These are phyloP conservation scores for Diadromus collaris DNA, from an alignment of 2,888 invertebrate species.

Conservation along the genomic window DNA sequence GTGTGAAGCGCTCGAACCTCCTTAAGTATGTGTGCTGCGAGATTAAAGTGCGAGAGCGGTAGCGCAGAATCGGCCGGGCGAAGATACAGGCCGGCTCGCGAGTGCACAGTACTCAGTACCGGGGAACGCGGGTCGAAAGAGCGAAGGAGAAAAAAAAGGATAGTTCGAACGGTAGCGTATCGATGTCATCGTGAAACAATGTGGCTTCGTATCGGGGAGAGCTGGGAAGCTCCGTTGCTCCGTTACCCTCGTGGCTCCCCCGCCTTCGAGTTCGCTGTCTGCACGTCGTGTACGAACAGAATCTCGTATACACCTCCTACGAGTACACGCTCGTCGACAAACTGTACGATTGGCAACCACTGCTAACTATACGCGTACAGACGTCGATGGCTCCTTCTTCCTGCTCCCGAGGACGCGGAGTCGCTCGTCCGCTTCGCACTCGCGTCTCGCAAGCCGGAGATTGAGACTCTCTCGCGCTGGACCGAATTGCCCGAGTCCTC, in stretches of 20 bases:
- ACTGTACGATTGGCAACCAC: conserved; percentile 43
- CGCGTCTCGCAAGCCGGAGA: conserved; percentile 5
- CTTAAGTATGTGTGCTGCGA: conserved; percentile 19
- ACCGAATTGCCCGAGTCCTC: background rate
- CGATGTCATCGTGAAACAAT: conserved; percentile 64
- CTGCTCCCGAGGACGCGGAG: conserved; percentile 22
- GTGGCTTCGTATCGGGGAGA: conserved; percentile 58
- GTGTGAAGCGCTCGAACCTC: too few relatives aligned
- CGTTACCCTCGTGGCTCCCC: conserved; percentile 42
- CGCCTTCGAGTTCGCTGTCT: conserved; percentile 19
- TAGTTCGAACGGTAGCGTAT: conserved; percentile 57
- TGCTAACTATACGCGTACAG: conserved; percentile 23
- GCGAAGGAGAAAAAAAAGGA: conserved; percentile 1
- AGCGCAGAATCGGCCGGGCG: background rate
- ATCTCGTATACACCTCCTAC: conserved; percentile 11
- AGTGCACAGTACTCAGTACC: conserved; percentile 43
- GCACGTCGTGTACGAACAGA: background rate
- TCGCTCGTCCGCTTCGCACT: conserved; percentile 11
- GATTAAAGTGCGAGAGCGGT: conserved; percentile 32
- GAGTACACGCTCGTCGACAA: background rate
- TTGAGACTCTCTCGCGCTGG: background rate
- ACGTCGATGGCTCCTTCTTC: conserved; percentile 34
- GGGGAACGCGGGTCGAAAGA: background rate
- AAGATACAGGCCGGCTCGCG: conserved; percentile 27
- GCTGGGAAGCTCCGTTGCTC: conserved; percentile 59